These are phyloP conservation scores for Protomyctophum bolini DNA, from an alignment of 2,113 vertebrate species.

Conservation along the genomic window DNA sequence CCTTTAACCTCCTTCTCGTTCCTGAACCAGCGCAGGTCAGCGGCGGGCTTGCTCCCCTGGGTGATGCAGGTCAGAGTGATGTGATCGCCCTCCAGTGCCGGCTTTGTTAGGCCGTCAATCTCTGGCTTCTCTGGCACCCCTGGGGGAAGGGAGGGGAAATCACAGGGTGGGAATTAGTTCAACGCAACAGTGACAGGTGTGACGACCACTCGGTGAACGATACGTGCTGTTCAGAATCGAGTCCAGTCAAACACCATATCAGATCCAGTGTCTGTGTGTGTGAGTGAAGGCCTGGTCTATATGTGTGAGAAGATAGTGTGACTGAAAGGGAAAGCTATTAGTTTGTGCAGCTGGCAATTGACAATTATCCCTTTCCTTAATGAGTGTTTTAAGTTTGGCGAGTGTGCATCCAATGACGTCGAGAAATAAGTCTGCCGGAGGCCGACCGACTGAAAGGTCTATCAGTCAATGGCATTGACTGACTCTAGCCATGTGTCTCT, in stretches of 20 bases:
- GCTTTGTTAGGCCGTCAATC: constrained; percentile 92
- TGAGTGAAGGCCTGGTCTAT: neutral
- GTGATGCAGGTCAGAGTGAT: constrained; percentile 97
- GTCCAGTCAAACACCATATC: no score
- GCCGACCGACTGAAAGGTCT: constrained; percentile 59
- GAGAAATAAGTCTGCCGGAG: constrained; percentile 55
- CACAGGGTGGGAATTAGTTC: constrained; percentile 9
- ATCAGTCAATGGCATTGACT: constrained; percentile 65
- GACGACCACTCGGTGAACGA: no score
- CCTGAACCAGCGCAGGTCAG: constrained; percentile 97
- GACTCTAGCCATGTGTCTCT: constrained; percentile 48
- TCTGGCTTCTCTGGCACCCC: constrained; percentile 96
- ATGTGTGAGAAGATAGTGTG: neutral
- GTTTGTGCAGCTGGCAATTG: constrained; percentile 45
- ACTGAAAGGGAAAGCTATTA: constrained; percentile 3
- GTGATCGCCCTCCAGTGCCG: constrained; percentile 92
- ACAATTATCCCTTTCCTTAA: constrained; percentile 54
- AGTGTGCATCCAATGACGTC: constrained; percentile 56
- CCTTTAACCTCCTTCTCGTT: constrained; percentile 98
- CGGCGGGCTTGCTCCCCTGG: constrained; percentile 96
- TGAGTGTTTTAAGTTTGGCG: constrained; percentile 56
- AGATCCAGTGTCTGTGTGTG: neutral
- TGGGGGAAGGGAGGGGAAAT: constrained; percentile 61
- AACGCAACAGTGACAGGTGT: neutral
- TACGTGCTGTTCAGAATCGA: no score